Conservation (phyloP, 2,888 invertebrate species). For the Ochlodes sylvanus region DNA sequence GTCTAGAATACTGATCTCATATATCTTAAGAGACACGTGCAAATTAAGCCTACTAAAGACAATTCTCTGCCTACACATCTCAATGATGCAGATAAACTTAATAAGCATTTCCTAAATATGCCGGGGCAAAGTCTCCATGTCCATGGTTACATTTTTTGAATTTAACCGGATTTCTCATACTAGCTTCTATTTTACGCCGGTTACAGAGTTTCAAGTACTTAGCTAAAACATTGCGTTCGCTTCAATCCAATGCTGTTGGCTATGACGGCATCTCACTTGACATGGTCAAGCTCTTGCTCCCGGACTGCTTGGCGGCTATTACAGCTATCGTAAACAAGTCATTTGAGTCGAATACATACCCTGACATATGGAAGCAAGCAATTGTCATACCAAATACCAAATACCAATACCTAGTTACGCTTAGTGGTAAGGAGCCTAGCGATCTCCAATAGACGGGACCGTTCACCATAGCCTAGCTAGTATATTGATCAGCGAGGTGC, state of each 20-base stretch:
- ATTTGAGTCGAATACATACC: not conserved
- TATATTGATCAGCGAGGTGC: no score
- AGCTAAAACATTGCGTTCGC: not conserved
- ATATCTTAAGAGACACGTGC: conserved; percentile 5
- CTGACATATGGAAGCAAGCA: no score
- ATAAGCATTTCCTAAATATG: conserved; percentile 11
- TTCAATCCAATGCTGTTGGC: not conserved
- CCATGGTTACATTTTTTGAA: not conserved
- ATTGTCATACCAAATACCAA: not conserved
- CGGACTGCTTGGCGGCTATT: not conserved
- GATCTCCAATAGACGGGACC: no score
- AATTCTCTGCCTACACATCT: not conserved
- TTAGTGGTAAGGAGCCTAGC: no score
- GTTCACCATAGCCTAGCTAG: no score
- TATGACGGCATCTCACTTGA: not conserved
- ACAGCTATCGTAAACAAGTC: not conserved
- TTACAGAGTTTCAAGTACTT: not conserved
- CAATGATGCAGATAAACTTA: conserved; percentile 14
- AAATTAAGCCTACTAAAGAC: not conserved
- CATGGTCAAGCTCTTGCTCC: not conserved
- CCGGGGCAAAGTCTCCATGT: not conserved
- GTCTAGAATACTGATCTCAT: no score
- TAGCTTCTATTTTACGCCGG: not conserved
- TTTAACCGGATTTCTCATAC: not conserved
- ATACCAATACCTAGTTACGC: no score